These are phyloP conservation scores for Poeciliopsis turneri DNA, from an alignment of 2,797 vertebrate genomes.

Conservation along the genomic window DNA sequence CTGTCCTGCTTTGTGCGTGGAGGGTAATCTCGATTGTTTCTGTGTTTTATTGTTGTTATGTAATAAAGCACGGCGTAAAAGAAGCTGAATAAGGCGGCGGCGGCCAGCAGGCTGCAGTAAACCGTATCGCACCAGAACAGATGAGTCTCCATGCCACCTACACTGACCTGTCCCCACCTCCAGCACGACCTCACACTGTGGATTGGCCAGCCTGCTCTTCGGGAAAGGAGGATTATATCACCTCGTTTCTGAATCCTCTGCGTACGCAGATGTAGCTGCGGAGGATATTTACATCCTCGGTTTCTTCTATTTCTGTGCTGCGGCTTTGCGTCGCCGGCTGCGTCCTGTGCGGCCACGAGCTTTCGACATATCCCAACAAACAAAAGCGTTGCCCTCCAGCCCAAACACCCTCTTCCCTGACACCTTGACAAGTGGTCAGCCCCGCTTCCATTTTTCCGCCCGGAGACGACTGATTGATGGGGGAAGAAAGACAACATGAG, in stretches of 20 bases:
- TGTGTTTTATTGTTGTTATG: not conserved
- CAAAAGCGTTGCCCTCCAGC: constrained; percentile 14
- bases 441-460: constrained; percentile 39
- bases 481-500: constrained; percentile 50
- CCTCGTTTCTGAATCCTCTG: not conserved
- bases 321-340: not conserved
- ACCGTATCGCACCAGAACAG: constrained; percentile 10
- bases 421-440: constrained; percentile 45
- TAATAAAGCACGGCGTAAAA: constrained; percentile 4
- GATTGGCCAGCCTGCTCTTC: not conserved
- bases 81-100: constrained; percentile 4
- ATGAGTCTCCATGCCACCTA: constrained; percentile 16
- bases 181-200: not conserved
- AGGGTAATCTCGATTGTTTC: not conserved
- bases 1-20: not conserved
- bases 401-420: constrained; percentile 28
- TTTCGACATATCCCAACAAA: constrained; percentile 27
- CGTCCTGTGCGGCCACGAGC: not conserved
- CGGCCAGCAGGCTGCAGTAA: constrained; percentile 9
- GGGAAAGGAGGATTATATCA: not conserved
- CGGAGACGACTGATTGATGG: constrained; percentile 63
- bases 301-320: not conserved
- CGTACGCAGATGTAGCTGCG: not conserved
- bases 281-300: not conserved
- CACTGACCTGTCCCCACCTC: constrained; percentile 11